A percentile compares a stretch with the other conserved stretches of the same genome.
phyloP scores from a whole-genome alignment of 1,140 invertebrate species.

The Colletes latitarsis region DNA sequence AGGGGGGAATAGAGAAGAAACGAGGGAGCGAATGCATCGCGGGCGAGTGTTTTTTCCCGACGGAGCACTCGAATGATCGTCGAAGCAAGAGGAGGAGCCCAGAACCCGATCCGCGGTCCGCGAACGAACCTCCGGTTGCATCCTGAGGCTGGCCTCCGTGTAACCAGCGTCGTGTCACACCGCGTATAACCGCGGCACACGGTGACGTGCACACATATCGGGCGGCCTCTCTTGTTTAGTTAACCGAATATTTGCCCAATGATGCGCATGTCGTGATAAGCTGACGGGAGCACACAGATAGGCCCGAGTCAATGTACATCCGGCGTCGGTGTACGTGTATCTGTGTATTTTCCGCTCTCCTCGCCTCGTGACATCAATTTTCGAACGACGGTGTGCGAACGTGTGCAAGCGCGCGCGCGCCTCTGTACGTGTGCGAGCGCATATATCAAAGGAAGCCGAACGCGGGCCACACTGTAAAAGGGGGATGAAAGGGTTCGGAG shows the following conservation, averaged over 20 bases:
- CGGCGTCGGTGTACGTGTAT: slow-evolving; percentile 30
- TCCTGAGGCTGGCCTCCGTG: neutral
- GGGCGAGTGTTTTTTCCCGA: slow-evolving; percentile 27
- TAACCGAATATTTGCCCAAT: slow-evolving; percentile 67
- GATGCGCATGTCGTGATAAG: slow-evolving; percentile 64
- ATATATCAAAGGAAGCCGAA: slow-evolving; percentile 46
- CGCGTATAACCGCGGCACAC: slow-evolving; percentile 26
- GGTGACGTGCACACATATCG: slow-evolving; percentile 12
- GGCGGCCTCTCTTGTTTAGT: slow-evolving; percentile 59
- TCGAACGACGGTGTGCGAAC: slow-evolving; percentile 30
- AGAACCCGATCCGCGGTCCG: neutral
- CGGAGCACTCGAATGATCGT: slow-evolving; percentile 47
- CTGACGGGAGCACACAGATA: slow-evolving; percentile 43
- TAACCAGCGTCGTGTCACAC: slow-evolving; percentile 20
- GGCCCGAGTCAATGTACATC: slow-evolving; percentile 53
- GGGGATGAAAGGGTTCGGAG: slow-evolving; percentile 19
- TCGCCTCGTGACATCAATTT: slow-evolving; percentile 59
- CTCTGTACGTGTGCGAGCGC: neutral
- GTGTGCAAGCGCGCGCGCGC: neutral
- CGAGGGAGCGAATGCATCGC: neutral
- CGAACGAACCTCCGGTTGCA: neutral
- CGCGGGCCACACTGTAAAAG: slow-evolving; percentile 35
- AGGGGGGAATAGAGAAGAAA: neutral
- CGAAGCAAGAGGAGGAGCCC: slow-evolving; percentile 24
- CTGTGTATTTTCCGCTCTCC: slow-evolving; percentile 47